Conservation (phyloP, 2,797 vertebrate genomes). For the Enteromius trimaculatus region DNA sequence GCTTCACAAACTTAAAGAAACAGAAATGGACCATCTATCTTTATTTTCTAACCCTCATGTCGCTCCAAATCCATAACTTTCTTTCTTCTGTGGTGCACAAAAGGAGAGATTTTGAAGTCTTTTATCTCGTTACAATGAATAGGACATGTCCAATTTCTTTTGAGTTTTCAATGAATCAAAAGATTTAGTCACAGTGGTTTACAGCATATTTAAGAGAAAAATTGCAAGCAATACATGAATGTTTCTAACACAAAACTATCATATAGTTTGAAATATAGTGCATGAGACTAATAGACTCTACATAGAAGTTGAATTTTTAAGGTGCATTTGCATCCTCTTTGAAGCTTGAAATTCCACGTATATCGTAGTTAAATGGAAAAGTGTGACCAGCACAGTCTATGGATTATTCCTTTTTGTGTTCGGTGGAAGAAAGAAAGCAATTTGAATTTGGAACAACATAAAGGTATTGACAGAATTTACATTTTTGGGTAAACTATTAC, state of each 20-base stretch:
- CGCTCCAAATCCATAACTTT: background rate
- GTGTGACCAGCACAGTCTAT: background rate
- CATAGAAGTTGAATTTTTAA: background rate
- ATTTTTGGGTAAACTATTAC: background rate
- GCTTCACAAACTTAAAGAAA: background rate
- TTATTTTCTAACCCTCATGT: background rate
- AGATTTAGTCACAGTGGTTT: background rate
- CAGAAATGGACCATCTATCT: background rate
- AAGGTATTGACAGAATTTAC: background rate
- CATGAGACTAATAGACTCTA: background rate
- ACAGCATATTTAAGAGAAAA: background rate
- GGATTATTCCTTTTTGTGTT: conserved; percentile 4
- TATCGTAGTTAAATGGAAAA: background rate
- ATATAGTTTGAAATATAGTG: background rate
- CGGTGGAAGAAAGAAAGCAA: background rate
- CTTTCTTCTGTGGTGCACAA: background rate
- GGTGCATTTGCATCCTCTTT: background rate
- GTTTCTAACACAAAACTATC: background rate
- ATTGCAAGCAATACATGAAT: background rate
- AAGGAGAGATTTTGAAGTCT: background rate
- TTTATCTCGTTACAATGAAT: background rate
- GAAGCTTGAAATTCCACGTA: background rate
- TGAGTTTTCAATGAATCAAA: background rate
- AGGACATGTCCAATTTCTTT: background rate
- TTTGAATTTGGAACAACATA: background rate